phyloP scores from a whole-genome alignment of 2,113 vertebrate species.

The Coptodon rendalli region DNA sequence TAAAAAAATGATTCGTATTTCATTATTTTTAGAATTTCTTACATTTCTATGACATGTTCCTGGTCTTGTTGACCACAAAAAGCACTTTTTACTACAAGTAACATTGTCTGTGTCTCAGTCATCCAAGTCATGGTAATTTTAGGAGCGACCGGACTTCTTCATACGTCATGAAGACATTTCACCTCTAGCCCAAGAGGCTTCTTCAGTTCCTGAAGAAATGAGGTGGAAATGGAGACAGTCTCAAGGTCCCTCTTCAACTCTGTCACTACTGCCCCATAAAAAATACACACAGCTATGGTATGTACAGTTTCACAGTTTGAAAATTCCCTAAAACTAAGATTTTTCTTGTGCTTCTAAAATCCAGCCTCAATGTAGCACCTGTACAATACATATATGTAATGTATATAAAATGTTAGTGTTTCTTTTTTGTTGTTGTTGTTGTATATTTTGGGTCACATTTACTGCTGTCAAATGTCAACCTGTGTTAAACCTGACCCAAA shows the following conservation, averaged over 20 bases:
- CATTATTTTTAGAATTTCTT: neutral
- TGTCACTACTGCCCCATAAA: neutral
- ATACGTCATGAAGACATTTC: neutral
- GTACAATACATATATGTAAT: no score
- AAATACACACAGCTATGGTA: neutral
- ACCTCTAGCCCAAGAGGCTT: neutral
- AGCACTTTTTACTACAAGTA: neutral
- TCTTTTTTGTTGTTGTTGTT: neutral
- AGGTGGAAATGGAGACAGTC: neutral
- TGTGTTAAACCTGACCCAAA: neutral
- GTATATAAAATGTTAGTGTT: neutral
- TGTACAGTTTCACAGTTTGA: neutral
- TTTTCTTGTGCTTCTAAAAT: neutral
- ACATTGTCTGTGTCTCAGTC: neutral
- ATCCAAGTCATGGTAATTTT: neutral
- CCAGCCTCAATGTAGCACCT: neutral
- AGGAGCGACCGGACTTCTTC: neutral
- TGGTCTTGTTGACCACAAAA: neutral
- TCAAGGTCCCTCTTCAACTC: neutral
- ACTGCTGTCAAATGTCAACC: neutral
- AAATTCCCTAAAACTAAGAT: neutral
- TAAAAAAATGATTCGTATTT: fast-evolving
- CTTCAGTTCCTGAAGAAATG: neutral
- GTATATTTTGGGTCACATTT: neutral
- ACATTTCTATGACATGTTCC: neutral